Conservation (phyloP, 2,797 vertebrate genomes). For the Tenualosa ilisha region DNA sequence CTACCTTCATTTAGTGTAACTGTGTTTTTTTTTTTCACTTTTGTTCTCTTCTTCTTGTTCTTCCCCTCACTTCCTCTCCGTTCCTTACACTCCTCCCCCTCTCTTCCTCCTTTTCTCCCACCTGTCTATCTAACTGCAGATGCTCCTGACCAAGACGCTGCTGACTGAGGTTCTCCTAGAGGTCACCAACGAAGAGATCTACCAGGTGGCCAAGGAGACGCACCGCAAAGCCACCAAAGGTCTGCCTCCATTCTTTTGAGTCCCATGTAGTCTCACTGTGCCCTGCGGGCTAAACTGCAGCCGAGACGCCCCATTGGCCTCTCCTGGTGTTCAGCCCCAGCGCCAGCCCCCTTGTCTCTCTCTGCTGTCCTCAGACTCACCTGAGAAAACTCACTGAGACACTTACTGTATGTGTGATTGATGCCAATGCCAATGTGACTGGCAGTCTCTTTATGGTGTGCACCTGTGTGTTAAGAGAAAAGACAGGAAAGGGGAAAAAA, state of each 20-base stretch:
- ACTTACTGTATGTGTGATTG: not conserved
- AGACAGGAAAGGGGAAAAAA: not conserved
- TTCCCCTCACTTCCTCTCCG: not conserved
- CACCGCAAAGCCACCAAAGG: conserved; percentile 98
- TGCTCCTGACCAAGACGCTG: conserved; percentile 94
- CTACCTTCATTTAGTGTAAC: not conserved
- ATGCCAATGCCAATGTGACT: not conserved
- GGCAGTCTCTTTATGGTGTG: not conserved
- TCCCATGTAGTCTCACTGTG: not conserved
- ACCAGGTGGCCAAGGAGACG: conserved; percentile 88
- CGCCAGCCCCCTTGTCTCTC: not conserved
- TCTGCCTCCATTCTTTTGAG: conserved; percentile 71
- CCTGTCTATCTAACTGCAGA: conserved; percentile 68
- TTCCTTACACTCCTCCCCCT: not conserved
- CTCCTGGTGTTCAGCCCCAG: not conserved
- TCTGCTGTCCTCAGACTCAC: not conserved
- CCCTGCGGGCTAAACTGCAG: conserved; percentile 37
- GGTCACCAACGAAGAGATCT: conserved; percentile 97
- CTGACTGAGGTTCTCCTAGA: conserved; percentile 97
- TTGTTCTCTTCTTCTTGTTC: not conserved
- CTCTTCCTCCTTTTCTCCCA: not conserved
- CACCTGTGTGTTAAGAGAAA: not conserved
- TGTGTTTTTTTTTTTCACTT: not conserved
- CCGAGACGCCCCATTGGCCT: conserved; percentile 41
- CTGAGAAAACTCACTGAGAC: not conserved